phyloP scores from a whole-genome alignment of 2,113 vertebrate genomes.

The Mirza zaza region DNA sequence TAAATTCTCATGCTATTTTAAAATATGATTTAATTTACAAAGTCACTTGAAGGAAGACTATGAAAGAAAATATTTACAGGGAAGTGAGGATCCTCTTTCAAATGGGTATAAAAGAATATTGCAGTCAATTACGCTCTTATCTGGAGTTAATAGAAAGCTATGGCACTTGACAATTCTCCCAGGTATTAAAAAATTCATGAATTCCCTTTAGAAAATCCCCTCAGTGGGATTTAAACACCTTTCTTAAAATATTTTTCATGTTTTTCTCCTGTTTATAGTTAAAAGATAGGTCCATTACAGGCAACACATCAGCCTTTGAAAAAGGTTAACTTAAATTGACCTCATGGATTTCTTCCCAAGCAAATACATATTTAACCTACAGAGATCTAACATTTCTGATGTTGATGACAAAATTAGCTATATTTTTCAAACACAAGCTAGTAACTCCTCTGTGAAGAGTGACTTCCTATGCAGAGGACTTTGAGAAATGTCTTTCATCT shows the following conservation, averaged over 20 bases:
- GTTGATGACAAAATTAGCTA: neutral
- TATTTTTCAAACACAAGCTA: neutral
- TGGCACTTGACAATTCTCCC: constrained; percentile 11
- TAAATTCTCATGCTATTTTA: neutral
- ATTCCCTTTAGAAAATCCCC: neutral
- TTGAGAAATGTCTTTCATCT: constrained; percentile 9
- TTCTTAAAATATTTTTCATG: constrained; percentile 19
- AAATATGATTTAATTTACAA: neutral
- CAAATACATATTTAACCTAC: constrained; percentile 23
- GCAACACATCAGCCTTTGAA: neutral
- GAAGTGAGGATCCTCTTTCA: neutral
- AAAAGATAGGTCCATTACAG: constrained; percentile 4
- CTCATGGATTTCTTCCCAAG: constrained; percentile 27
- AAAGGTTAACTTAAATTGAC: constrained; percentile 53
- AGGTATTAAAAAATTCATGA: constrained; percentile 5
- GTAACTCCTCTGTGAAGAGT: neutral
- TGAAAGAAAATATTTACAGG: neutral
- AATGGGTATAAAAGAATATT: neutral
- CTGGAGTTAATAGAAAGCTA: constrained; percentile 6
- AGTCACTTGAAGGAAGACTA: neutral
- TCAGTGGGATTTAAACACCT: constrained; percentile 6
- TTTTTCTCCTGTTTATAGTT: constrained; percentile 16
- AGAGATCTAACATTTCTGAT: neutral
- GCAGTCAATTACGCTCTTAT: neutral
- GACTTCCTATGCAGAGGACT: neutral